Percentiles rank a stretch among this genome's conserved stretches.
Evolutionary conservation across 2,888 invertebrate species (phyloP).

Genomic region (Epistrophella euchroma): DNA sequence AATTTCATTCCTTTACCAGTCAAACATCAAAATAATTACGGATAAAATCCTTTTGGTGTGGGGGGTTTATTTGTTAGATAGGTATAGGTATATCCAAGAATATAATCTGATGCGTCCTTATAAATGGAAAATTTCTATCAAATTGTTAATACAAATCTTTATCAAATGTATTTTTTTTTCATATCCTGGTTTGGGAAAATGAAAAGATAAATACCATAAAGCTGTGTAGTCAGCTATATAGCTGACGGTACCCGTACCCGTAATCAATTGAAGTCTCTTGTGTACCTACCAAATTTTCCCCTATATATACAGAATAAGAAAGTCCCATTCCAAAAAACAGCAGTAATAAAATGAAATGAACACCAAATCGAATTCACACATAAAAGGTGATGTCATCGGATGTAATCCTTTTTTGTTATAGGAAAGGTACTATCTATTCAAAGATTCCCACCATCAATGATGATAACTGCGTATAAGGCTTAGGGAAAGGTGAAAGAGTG

Average conservation of each 20-base stretch:
- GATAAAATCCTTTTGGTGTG: background rate
- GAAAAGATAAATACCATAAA: background rate
- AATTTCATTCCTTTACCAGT: background rate
- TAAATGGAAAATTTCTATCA: constrained; percentile 16
- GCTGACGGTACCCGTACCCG: background rate
- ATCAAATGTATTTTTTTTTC: background rate
- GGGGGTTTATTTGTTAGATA: too few species aligned
- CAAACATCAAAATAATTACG: constrained; percentile 18
- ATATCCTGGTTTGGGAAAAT: background rate
- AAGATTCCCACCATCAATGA: constrained; percentile 33
- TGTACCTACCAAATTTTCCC: background rate
- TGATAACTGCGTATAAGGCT: background rate
- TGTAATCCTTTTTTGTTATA: constrained; percentile 55
- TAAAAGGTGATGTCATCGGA: constrained; percentile 64
- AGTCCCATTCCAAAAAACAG: constrained; percentile 42
- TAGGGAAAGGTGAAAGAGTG: background rate
- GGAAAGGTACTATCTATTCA: constrained; percentile 20
- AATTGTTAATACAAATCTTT: background rate
- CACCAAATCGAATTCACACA: constrained; percentile 65
- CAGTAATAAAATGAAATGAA: constrained; percentile 58
- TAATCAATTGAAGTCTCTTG: constrained; percentile 19
- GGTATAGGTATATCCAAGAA: background rate
- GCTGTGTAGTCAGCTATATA: background rate
- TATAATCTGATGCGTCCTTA: constrained; percentile 13
- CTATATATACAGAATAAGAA: background rate